Percentiles rank a stretch among this genome's conserved stretches.
phyloP scores from a whole-genome alignment of 2,797 vertebrate species.

The Meriones psammophilus region DNA sequence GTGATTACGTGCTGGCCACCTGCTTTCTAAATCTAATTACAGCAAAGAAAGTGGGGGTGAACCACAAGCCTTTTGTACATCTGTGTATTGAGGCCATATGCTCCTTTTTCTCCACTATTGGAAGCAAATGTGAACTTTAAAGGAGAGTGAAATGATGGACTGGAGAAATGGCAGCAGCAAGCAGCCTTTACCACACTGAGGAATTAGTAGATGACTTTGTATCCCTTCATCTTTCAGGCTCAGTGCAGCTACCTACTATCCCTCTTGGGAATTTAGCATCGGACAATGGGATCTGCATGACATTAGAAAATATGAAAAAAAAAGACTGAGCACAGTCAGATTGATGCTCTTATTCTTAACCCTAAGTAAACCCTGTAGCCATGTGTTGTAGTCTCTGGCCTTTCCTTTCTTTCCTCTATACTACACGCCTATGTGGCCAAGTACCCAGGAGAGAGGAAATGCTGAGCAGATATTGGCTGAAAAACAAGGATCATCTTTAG shows the following conservation, averaged over 20 bases:
- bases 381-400: slow-evolving; percentile 10
- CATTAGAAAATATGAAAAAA: background rate
- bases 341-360: slow-evolving; percentile 38
- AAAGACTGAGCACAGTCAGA: background rate
- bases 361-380: background rate
- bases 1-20: slow-evolving; percentile 65
- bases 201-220: slow-evolving; percentile 57
- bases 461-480: slow-evolving; percentile 56
- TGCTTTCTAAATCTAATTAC: slow-evolving; percentile 77
- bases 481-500: slow-evolving; percentile 40
- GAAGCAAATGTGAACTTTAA: slow-evolving; percentile 54
- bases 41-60: slow-evolving; percentile 46
- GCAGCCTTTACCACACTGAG: slow-evolving; percentile 41
- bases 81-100: slow-evolving; percentile 47
- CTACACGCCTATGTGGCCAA: slow-evolving; percentile 29
- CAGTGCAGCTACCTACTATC: background rate
- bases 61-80: background rate
- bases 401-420: slow-evolving; percentile 13
- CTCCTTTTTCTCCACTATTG: slow-evolving; percentile 41
- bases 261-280: background rate
- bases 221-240: slow-evolving; percentile 58
- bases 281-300: background rate
- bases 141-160: slow-evolving; percentile 37
- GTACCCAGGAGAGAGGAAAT: slow-evolving; percentile 57
- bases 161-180: slow-evolving; percentile 17